Conservation (phyloP, 2,888 invertebrate genomes). For the Ctenicera cuprea region DNA sequence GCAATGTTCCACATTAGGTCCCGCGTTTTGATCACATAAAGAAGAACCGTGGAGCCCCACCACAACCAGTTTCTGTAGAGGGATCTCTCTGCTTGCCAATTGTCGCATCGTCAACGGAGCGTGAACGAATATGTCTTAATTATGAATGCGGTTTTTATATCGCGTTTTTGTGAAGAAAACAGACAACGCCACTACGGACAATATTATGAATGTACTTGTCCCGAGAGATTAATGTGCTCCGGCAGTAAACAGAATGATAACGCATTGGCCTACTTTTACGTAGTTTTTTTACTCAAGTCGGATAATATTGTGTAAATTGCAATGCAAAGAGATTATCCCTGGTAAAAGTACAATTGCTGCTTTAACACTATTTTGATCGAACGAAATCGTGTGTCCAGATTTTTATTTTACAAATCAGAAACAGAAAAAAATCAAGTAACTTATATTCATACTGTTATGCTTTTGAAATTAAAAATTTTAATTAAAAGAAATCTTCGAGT, state of each 20-base stretch:
- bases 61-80: conserved; percentile 52
- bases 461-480: too few species aligned
- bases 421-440: too few species aligned
- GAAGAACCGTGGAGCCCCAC: conserved; percentile 40
- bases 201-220: conserved; percentile 53
- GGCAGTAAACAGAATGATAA: conserved; percentile 34
- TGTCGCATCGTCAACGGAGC: conserved; percentile 53
- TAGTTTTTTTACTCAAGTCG: neutral
- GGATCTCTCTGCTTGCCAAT: conserved; percentile 48
- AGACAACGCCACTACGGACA: conserved; percentile 48
- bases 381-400: too few species aligned
- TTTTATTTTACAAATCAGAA: too few species aligned
- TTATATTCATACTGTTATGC: too few species aligned
- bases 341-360: neutral
- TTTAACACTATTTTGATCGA: neutral
- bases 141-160: conserved; percentile 55
- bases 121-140: conserved; percentile 54
- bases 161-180: conserved; percentile 50
- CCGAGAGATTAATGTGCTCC: conserved; percentile 45
- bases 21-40: conserved; percentile 47
- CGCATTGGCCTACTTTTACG: conserved; percentile 31
- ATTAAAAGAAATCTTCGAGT: too few species aligned
- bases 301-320: conserved; percentile 2
- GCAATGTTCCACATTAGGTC: conserved; percentile 52
- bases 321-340: neutral